Evolutionary conservation across 1,140 invertebrate genomes (phyloP), one percentile per base, ranked within the genome.

Genomic region (Drosophila rhopaloa): DNA sequence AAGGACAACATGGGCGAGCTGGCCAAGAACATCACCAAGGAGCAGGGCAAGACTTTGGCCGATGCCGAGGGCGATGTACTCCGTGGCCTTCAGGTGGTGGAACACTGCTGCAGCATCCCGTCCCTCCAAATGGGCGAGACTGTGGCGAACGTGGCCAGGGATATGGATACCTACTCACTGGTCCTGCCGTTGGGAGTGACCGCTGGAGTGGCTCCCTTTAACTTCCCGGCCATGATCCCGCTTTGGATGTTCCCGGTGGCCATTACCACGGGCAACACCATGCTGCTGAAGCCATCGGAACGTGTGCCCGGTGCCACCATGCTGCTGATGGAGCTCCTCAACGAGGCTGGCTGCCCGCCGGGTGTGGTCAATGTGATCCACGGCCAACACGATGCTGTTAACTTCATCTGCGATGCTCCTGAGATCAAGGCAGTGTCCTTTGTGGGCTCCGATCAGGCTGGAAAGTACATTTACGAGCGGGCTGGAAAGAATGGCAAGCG

Each of bases 191-290:
- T 92, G 13, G 92, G 92, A 8, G 92, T 92, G 6, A 92, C 91
- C 68, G 93, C 92, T 81, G 98, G 97, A 41, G 98, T 99, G 82
- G 97, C 97, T 38, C 97, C 97, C 0, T 98, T 98, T 91, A 98
- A 98, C 93, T 99, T 99, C 93, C 99, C 99, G 0, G 98, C 99
- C 40, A 99, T 99, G 99, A 99, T 99, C 88, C 99, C 99, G 0
- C 94, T 99, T 2, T 99, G 99, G 99, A 99, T 98, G 96, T 98
- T 99, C 93, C 98, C 98, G 0, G 94, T 99, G 67, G 97, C 98
- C 5, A 93, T 98, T 14, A 97, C 98, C 6, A 97, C 97, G 74
- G 99, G 99, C 51, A 96, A 97, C 88, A 95, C 96, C 0, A 94
- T 95, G 76, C 93, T 97, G 62, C 93, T 97, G 43, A 97, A 97